Evolutionary conservation across 2,888 invertebrate species (phyloP).

Genomic region (Brachyopa scutellaris): DNA sequence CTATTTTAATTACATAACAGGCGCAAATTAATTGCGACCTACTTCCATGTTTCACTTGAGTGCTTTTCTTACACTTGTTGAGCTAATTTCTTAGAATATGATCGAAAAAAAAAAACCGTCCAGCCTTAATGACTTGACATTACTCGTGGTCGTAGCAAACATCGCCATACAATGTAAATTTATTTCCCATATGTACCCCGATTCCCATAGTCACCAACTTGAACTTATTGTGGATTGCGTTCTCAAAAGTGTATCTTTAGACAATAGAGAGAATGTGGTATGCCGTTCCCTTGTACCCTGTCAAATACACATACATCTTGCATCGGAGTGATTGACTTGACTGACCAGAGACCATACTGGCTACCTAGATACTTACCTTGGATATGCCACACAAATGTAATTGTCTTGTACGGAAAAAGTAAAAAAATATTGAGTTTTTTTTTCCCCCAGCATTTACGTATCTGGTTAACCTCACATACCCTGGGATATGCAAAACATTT

Average conservation of each 20-base stretch:
- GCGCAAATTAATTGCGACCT: not conserved
- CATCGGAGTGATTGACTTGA: constrained; percentile 30
- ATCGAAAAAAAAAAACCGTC: constrained; percentile 1
- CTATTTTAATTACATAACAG: not conserved
- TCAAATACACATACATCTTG: constrained; percentile 9
- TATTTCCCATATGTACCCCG: constrained; percentile 3
- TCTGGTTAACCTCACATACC: no score
- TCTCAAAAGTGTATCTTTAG: not conserved
- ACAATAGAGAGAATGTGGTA: no score
- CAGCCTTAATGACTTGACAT: constrained; percentile 34
- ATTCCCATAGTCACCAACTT: constrained; percentile 10
- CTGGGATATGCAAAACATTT: no score
- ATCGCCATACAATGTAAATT: not conserved
- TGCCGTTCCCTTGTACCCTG: constrained; percentile 9
- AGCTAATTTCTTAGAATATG: constrained; percentile 8
- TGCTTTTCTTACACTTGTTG: not conserved
- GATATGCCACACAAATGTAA: constrained; percentile 6
- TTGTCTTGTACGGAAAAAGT: constrained; percentile 18
- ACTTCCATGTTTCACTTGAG: constrained; percentile 15
- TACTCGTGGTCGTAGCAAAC: no score
- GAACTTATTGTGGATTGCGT: constrained; percentile 4
- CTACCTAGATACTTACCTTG: constrained; percentile 53
- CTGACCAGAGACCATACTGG: constrained; percentile 24
- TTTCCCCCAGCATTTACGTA: no score
- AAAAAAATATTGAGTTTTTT: no score